These are phyloP conservation scores for Drosophila birchii DNA, from an alignment of 2,888 invertebrate species.

Conservation along the genomic window DNA sequence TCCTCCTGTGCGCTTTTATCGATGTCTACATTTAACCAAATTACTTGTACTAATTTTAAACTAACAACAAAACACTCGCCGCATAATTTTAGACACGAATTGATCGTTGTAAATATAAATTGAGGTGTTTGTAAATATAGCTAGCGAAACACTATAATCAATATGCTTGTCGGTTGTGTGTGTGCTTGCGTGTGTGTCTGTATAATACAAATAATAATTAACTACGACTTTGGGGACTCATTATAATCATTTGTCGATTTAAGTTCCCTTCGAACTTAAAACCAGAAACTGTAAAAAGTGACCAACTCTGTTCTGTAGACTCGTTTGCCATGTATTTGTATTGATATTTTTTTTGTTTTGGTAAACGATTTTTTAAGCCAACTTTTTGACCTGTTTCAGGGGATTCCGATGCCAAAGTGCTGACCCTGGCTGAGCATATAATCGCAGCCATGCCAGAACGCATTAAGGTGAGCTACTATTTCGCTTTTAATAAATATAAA, in stretches of 20 bases:
- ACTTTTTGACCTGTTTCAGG: conserved; percentile 86
- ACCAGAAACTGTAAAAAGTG: conserved; percentile 19
- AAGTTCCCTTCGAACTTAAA: conserved; percentile 4
- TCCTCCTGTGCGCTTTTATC: conserved; percentile 44
- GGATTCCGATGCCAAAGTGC: conserved; percentile 96
- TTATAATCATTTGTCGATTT: conserved; percentile 6
- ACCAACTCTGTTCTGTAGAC: conserved; percentile 30
- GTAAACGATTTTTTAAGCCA: conserved; percentile 21
- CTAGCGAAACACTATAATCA: conserved; percentile 32
- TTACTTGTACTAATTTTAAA: conserved; percentile 33
- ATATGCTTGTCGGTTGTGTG: conserved; percentile 38
- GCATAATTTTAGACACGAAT: conserved; percentile 43
- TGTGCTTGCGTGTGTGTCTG: conserved; percentile 6
- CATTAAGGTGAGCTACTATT: conserved; percentile 90
- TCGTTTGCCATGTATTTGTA: conserved; percentile 46
- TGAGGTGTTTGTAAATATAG: conserved; percentile 44
- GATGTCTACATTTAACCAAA: conserved; percentile 59
- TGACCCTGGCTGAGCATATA: conserved; percentile 98
- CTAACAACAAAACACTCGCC: conserved; percentile 29
- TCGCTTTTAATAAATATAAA: neutral
- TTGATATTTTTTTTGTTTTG: no score
- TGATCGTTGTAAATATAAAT: conserved; percentile 46
- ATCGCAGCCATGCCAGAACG: conserved; percentile 99
- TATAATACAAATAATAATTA: conserved; percentile 33
- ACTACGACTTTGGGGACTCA: conserved; percentile 22